Evolutionary conservation across 2,113 vertebrate genomes (phyloP), one percentile per base, ranked within the genome.

Genomic region (Alces alces): DNA sequence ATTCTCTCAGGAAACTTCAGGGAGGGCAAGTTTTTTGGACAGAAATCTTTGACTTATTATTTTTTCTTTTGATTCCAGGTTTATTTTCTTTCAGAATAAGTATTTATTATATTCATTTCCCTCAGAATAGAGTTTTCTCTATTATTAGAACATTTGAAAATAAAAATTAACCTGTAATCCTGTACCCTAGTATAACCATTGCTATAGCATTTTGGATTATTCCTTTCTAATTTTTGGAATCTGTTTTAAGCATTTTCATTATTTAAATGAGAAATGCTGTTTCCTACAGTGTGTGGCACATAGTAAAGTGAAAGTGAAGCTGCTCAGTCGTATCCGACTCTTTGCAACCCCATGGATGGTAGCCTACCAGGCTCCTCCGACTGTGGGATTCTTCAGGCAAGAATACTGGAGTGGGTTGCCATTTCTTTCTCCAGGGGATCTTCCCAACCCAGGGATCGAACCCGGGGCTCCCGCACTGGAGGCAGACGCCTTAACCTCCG

Each of bases 141-240:
- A 57, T 96, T 57, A 66, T 76, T 73, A 79, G 80, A 89, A 89
- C 30, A 90, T 89, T 88, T 91, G 76, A 93, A 96, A 96, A 91
- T 60, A 91, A 58, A 52, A 91, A 39, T 7, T 61, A 82, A 28
- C 33, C 1, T 89, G 8, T 52, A 52, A 76, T 95, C 45, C 14
- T 90, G 7, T 88, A 55, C 25, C 43, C 43, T 89, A 50, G 36
- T 57, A 50, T 66, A 57, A 28, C 64, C 45, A n/a, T n/a, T 89
- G 19, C 58, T 82, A 73, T 10, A 86, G 36, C 36, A 86, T 90
- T 95, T 94, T 55, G 10, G 25, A 54, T 47, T 14, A 58, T 88
- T 88, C 80, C 43, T 96, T 95, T 76, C 39, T 76, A 19, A 64
- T 73, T 91, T 96, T 93, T 55, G 57, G 78, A 87, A 86, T 88